Evolutionary conservation across 2,888 invertebrate genomes (phyloP).

Genomic region (Drosophila cracens): DNA sequence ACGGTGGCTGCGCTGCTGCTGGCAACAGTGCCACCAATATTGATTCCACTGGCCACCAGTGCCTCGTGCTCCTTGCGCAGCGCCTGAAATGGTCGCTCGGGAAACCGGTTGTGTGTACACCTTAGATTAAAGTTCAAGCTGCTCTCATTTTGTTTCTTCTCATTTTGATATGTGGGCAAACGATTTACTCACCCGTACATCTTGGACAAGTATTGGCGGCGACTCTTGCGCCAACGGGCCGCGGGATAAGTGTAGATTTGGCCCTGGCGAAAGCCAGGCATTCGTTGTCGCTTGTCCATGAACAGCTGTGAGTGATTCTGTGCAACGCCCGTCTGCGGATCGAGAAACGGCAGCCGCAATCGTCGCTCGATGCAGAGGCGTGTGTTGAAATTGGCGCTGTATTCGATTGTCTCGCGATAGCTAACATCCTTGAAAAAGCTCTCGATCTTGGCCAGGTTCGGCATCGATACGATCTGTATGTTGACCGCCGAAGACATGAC

Average conservation of each 20-base stretch:
- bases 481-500: conserved; percentile 87
- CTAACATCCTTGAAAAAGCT: conserved; percentile 94
- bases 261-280: conserved; percentile 95
- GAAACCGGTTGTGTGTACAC: conserved; percentile 73
- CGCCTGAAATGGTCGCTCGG: conserved; percentile 84
- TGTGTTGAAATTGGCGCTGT: conserved; percentile 96
- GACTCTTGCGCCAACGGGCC: conserved; percentile 95
- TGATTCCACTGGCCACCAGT: conserved; percentile 69
- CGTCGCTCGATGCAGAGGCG: conserved; percentile 95
- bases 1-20: conserved; percentile 19
- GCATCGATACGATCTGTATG: conserved; percentile 88
- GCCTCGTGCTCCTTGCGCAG: conserved; percentile 83
- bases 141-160: background rate
- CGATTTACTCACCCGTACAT: conserved; percentile 82
- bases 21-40: conserved; percentile 28
- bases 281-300: conserved; percentile 94
- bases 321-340: conserved; percentile 98
- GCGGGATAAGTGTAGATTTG: conserved; percentile 97
- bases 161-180: background rate
- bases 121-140: conserved; percentile 16
- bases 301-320: conserved; percentile 97
- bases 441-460: conserved; percentile 90
- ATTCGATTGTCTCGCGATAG: conserved; percentile 96
- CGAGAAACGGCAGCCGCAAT: conserved; percentile 96
- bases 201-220: conserved; percentile 91